Conservation (phyloP, 1,140 invertebrate genomes). For the Drosophila nikananu region DNA sequence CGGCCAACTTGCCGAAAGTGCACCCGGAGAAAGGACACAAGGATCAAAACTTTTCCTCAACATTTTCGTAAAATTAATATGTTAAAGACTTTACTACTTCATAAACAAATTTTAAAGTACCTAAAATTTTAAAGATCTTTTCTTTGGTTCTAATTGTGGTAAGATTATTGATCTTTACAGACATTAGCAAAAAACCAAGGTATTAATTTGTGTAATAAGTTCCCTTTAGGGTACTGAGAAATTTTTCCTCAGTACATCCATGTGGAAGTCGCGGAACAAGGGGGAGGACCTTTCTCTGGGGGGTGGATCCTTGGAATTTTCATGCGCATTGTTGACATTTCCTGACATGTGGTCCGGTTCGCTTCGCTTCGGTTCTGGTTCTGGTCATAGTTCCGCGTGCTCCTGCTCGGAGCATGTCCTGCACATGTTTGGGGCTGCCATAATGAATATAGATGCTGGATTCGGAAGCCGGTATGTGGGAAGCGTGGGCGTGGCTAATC, state of each 20-base stretch:
- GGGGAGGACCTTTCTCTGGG: conserved; percentile 31
- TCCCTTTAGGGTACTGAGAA: not conserved
- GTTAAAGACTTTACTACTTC: not conserved
- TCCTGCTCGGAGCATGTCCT: conserved; percentile 40
- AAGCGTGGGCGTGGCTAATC: conserved; percentile 80
- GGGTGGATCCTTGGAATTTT: conserved; percentile 74
- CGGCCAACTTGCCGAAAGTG: conserved; percentile 19
- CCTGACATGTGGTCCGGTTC: conserved; percentile 71
- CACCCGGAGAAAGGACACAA: conserved; percentile 45
- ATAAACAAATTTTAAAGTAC: not conserved
- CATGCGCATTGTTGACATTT: conserved; percentile 84
- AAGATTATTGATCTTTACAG: not conserved
- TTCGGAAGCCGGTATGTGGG: conserved; percentile 26
- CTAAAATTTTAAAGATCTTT: not conserved
- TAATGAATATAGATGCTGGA: conserved; percentile 85
- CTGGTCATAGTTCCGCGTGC: conserved; percentile 17
- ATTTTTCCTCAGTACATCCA: conserved; percentile 23
- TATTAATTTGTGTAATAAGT: too few relatives aligned
- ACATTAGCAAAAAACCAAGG: not conserved
- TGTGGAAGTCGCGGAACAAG: conserved; percentile 24
- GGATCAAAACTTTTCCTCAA: not conserved
- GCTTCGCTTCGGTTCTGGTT: conserved; percentile 18
- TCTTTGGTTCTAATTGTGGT: not conserved
- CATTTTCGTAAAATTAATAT: not conserved
- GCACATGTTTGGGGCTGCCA: conserved; percentile 52